Base-by-base conservation (phyloP, 2,888 invertebrate species). In the Sipunculus nudus region DNA sequence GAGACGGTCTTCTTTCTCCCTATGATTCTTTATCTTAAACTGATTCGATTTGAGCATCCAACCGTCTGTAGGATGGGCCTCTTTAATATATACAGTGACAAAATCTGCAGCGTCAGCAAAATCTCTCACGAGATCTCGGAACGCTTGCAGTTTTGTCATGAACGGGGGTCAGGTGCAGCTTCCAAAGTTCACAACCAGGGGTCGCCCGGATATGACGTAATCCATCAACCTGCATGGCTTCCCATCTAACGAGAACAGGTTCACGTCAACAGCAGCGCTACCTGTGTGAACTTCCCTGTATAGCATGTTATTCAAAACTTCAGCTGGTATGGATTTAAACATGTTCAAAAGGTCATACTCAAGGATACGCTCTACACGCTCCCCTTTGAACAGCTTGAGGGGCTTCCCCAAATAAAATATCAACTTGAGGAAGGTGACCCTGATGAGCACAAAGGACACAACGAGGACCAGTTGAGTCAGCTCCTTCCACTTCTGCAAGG, bases 101-200 rank as follows among this genome's bases (percentile, higher is more conserved):
- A 79, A 79, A 56, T 79, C 79, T 10, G 72, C 75, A 32, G 59
- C 52, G 21, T 60, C 45, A 26, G 64, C 50, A 62, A 71, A 77
- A 64, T 72, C 67, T 53, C 63, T 61, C 39, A 74, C 70, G 53
- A 77, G 48, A 55, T 67, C 53, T 26, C 68, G 66, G 62, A 78
- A 75, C 43, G 61, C 58, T 53, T 63, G 66, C 59, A 78, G 72
- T 63, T 72, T 73, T 35, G 62, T 73, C 69, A 77, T 68, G 61
- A 76, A 78, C 50, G 78, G 78, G 13, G 75, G 76, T 78, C 79
- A 79, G 61, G 74, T 74, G 58, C 79, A 78, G 63, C 78, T 78
- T 25, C 79, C 79, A 47, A 79, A 78, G 65, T 75, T 76, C 13
- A 79, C 53, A 8, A 78, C 72, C 40, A 79, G 70, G 26, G 78